Conservation (phyloP, 1,140 invertebrate species). For the Conus ventricosus region DNA sequence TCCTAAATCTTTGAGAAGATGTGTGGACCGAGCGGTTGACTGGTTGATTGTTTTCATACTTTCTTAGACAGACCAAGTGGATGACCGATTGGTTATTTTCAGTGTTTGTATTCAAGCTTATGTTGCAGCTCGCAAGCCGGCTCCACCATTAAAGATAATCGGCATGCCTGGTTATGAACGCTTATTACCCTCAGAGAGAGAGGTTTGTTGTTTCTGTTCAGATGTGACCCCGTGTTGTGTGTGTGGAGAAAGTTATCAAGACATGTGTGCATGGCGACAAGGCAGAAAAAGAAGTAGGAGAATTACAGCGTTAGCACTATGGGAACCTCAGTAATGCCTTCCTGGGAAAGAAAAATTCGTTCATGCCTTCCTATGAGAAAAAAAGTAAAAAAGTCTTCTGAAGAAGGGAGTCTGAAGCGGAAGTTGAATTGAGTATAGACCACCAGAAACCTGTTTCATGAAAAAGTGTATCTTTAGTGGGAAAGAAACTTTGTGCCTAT, state of each 20-base stretch:
- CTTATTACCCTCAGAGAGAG: constrained; percentile 83
- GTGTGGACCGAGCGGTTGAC: no score
- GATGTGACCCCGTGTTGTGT: no score
- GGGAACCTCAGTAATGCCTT: background rate
- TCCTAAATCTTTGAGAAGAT: no score
- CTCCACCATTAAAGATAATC: constrained; percentile 84
- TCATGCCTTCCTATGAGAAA: background rate
- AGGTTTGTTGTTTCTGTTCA: constrained; percentile 63
- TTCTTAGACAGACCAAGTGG: no score
- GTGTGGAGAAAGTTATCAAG: background rate
- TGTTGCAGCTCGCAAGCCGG: constrained; percentile 64
- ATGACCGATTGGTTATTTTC: no score
- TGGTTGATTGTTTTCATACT: no score
- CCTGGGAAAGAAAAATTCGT: background rate
- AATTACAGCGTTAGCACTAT: background rate
- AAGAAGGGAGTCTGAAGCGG: no score
- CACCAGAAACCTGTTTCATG: no score
- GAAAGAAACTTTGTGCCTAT: no score
- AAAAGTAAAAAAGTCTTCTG: background rate
- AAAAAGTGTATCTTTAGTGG: no score
- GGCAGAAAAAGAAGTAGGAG: background rate
- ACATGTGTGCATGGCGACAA: no score
- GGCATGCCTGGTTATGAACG: constrained; percentile 87
- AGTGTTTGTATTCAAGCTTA: background rate
- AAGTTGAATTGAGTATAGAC: no score